Base-by-base conservation (phyloP, 2,888 invertebrate genomes). In the Lymantria monacha region DNA sequence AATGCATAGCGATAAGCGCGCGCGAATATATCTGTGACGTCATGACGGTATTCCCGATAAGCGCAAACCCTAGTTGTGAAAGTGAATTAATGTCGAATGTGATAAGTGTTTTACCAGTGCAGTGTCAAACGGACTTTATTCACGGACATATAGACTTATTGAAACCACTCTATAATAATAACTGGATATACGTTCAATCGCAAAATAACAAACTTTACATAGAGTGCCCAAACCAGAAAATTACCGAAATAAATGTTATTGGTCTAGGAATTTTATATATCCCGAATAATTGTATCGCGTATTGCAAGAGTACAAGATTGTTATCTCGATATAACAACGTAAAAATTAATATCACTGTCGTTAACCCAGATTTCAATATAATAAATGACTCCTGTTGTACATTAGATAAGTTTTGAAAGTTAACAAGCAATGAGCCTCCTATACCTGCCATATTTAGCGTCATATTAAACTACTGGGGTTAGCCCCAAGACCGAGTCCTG, bases 171-270 rank as follows among this genome's bases (percentile, higher is more conserved):
- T 7, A 12, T 7, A 59, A 55, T 38, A 61, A 59, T 48, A 52
- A 42, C 2, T 63, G 63, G 60, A 51, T 63, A 36, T 61, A 47
- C 49, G 48, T 60, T 13, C 60, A 63, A 57, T 53, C 57, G 1
- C 9, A 42, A 11, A 33, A 22, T 8, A 54, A 36, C 42, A 57
- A 56, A 51, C n/a, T 59, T 5, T 51, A 44, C n/a, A 49, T 63
- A 13, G 57, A 57, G 13, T 58, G 57, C 44, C n/a, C 22, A 8
- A 22, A 36, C 30, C 11, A 37, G 9, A 37, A 37, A 11, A 37
- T 37, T 37, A 9, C 3, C 9, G 37, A 37, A 9, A 11, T 11
- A 11, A 9, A 3, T 37, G 11, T 37, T 10, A n/a, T 37, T 8
- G 37, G 37, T n/a, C 7, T 11, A 37, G 37, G 37, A 9, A 37